phyloP scores from a whole-genome alignment of 2,113 vertebrate species.

The Tapirus terrestris region DNA sequence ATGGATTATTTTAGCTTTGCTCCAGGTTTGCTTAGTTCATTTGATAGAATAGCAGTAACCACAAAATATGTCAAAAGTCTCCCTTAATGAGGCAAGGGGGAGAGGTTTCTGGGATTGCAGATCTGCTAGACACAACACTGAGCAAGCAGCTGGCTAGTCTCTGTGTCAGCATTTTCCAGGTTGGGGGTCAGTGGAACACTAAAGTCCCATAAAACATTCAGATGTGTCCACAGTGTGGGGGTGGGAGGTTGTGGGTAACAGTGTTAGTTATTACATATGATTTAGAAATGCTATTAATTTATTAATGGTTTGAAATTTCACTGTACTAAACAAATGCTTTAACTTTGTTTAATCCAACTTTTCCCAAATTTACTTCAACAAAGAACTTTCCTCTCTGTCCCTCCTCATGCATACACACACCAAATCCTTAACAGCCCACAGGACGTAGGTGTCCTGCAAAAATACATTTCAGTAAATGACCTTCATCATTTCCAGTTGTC shows the following conservation, averaged over 20 bases:
- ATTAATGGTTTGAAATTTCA: not conserved
- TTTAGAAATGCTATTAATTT: not conserved
- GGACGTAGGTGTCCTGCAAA: not conserved
- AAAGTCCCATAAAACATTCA: not conserved
- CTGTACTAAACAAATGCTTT: not conserved
- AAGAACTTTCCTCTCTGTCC: not conserved
- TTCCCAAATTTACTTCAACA: not conserved
- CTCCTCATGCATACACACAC: not conserved
- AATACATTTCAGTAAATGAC: not conserved
- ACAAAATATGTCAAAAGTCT: not conserved
- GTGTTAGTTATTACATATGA: not conserved
- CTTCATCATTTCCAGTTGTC: not conserved
- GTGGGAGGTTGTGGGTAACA: not conserved
- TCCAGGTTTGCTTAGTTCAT: not conserved
- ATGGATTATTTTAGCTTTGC: not conserved
- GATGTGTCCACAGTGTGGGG: not conserved
- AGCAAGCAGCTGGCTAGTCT: not conserved
- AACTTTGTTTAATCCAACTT: not conserved
- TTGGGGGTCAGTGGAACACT: not conserved
- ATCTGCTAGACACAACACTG: not conserved
- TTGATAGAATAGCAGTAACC: not conserved
- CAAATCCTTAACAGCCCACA: not conserved
- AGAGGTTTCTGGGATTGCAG: not conserved
- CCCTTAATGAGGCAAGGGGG: not conserved
- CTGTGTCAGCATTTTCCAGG: not conserved